Evolutionary conservation across 35 echinoderm and acorn worm genomes (phyloP), one percentile per base, ranked within the genome.

Genomic region (Lytechinus pictus): DNA sequence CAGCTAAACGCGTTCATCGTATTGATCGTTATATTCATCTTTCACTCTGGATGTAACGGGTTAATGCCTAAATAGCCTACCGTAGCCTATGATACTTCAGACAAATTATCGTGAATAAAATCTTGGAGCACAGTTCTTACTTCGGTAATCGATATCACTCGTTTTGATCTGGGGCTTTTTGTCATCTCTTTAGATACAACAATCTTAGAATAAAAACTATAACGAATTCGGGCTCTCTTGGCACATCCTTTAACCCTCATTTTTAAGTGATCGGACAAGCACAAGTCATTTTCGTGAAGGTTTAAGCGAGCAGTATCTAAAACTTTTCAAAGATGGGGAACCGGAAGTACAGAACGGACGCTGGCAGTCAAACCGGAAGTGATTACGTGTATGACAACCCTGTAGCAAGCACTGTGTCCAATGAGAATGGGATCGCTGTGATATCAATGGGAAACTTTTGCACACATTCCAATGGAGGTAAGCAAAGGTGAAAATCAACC

Each of bases 331-430:
- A 79, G 21, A 79, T 79, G 66, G 66, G 66, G 16, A 79, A 79
- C 66, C 66, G 66, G 66, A 79, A 79, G 66, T 79, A 79, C 66
- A 79, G 19, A 79, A 79, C 66, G 66, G 66, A 79, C 66, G 66
- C 66, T 24, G 66, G 66, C 19, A 24, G 66, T 79, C 19, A 79
- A 79, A n/a, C 66, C 66, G 66, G 66, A 79, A 79, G 66, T 79
- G 66, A n/a, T 79, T 79, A 79, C 66, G 66, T 79, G 6, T 79
- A 79, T 79, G 66, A 79, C 66, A 79, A 79, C 66, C 66, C 66
- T 3, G 14, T 79, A 79, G 66, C 66, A 79, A 79, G 66, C n/a
- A 79, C 66, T n/a, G 16, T 79, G 21, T 79, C 66, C 66, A 79
- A 79, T 24, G 66, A 24, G 21, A n/a, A 79, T 79, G 66, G 66